phyloP scores from a whole-genome alignment of 2,797 vertebrate genomes.

The Rhinoraja longicauda region DNA sequence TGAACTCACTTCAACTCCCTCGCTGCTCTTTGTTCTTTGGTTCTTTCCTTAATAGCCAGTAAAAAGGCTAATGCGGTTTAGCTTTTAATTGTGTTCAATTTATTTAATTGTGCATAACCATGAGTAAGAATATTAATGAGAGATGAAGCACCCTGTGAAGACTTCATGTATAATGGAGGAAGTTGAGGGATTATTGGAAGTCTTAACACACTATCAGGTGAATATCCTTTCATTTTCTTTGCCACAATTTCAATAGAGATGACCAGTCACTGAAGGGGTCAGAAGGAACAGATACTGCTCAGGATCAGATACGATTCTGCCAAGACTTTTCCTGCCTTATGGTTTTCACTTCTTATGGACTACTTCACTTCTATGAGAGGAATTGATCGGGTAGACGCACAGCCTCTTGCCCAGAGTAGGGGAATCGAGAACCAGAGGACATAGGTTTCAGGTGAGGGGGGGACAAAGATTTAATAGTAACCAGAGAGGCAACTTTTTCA shows the following conservation, averaged over 20 bases:
- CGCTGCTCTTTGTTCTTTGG: neutral
- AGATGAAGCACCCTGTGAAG: neutral
- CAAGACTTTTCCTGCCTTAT: too few species aligned
- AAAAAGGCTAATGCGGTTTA: neutral
- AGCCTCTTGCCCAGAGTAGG: too few species aligned
- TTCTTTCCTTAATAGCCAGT: neutral
- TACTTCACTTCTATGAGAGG: too few species aligned
- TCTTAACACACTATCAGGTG: neutral
- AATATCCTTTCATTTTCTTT: slow-evolving; percentile 23
- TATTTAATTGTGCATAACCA: neutral
- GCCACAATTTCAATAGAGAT: neutral
- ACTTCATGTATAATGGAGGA: neutral
- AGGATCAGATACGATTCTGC: too few species aligned
- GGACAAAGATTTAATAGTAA: too few species aligned
- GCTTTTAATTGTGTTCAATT: neutral
- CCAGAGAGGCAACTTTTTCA: too few species aligned
- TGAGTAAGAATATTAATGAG: neutral
- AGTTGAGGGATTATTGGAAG: neutral
- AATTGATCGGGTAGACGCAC: too few species aligned
- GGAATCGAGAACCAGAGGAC: too few species aligned
- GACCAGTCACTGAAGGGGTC: neutral
- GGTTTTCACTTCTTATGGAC: too few species aligned
- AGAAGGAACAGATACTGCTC: neutral
- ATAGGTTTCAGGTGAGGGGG: too few species aligned
- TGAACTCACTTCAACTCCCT: neutral